Percentiles rank a stretch among this genome's conserved stretches.
Evolutionary conservation across 2,888 invertebrate species (phyloP).

Genomic region (Cryptophagus acutangulus): DNA sequence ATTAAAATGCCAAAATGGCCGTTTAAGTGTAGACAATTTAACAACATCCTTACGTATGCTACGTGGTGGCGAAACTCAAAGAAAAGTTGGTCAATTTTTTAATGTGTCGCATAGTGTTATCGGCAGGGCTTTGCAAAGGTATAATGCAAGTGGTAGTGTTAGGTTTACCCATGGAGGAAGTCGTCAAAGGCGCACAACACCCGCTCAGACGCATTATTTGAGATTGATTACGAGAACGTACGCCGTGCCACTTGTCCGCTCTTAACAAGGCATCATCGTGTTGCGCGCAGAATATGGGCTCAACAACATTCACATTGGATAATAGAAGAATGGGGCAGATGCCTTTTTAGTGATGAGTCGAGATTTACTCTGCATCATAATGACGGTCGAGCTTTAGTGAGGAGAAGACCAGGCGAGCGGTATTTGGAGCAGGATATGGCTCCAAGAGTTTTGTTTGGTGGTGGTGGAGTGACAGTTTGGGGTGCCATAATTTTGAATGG

Average conservation of each 20-base stretch:
- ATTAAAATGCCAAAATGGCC: too few species aligned
- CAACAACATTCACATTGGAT: not conserved
- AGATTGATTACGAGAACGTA: too few species aligned
- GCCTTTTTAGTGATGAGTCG: not conserved
- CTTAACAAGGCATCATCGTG: not conserved
- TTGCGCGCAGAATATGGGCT: not conserved
- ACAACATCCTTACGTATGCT: too few species aligned
- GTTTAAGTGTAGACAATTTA: too few species aligned
- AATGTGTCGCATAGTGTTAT: too few species aligned
- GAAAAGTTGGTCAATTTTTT: too few species aligned
- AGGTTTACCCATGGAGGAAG: too few species aligned
- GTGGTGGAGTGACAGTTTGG: not conserved
- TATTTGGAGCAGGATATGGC: not conserved
- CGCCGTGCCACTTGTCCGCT: not conserved
- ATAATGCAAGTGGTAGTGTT: too few species aligned
- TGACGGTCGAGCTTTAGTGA: not conserved
- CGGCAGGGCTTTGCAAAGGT: too few species aligned
- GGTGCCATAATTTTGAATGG: slow-evolving; percentile 1
- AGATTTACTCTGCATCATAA: not conserved
- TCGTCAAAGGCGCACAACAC: too few species aligned
- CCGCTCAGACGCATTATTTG: too few species aligned
- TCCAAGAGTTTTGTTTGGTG: not conserved
- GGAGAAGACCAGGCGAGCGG: slow-evolving; percentile 1
- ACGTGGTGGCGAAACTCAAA: too few species aligned
- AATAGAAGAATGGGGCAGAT: not conserved